phyloP scores from a whole-genome alignment of 1,140 invertebrate species.

The Archivesica marissinica region DNA sequence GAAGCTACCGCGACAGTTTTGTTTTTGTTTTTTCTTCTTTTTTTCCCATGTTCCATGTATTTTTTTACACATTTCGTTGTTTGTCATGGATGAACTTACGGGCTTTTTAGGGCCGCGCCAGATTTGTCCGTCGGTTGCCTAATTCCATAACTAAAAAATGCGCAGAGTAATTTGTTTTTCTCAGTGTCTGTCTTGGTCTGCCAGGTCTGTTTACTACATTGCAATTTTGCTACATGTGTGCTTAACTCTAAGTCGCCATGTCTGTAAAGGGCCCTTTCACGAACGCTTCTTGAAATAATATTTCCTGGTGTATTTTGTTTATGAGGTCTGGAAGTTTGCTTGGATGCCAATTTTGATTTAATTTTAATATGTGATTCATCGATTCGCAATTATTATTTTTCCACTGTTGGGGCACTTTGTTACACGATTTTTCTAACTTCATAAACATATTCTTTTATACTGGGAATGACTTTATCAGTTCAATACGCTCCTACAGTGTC shows the following conservation, averaged over 20 bases:
- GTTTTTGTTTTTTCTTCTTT: too few relatives aligned
- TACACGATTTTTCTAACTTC: neutral
- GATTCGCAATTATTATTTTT: conserved; percentile 22
- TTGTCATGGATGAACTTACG: too few relatives aligned
- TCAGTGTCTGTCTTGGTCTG: conserved; percentile 18
- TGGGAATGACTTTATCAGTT: neutral
- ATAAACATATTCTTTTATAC: conserved; percentile 13
- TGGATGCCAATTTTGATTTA: conserved; percentile 36
- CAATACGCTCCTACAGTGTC: neutral
- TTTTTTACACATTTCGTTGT: too few relatives aligned
- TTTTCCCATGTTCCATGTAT: too few relatives aligned
- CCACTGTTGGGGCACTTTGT: conserved; percentile 1
- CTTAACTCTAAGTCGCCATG: conserved; percentile 27
- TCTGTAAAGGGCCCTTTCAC: neutral
- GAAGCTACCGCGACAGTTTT: too few relatives aligned
- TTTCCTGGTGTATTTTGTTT: conserved; percentile 13
- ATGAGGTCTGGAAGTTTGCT: conserved; percentile 38
- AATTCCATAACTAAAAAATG: neutral
- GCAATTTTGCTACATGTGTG: neutral
- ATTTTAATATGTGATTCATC: conserved; percentile 32
- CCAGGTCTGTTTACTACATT: neutral
- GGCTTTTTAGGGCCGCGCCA: too few relatives aligned
- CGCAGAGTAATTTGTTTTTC: neutral
- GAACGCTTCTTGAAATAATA: conserved; percentile 15
- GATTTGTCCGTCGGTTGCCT: neutral